Conservation (phyloP, 2,113 vertebrate genomes). For the Seriola dumerili region DNA sequence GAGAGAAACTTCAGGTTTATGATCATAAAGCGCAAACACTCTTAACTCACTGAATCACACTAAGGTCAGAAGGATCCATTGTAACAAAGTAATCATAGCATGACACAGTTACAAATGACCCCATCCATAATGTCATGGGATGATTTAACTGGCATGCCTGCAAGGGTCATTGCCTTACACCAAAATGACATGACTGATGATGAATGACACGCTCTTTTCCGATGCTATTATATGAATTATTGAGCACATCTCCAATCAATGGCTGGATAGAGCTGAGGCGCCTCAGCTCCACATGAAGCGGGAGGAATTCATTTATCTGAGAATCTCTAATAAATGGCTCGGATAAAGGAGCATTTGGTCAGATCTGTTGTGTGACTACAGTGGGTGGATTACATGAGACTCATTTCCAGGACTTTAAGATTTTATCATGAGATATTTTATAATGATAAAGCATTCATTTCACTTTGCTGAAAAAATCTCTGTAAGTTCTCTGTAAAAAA, state of each 20-base stretch:
- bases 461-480: neutral
- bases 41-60: slow-evolving; percentile 32
- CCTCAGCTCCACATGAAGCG: slow-evolving; percentile 45
- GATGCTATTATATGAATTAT: slow-evolving; percentile 73
- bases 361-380: neutral
- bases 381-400: slow-evolving; percentile 7
- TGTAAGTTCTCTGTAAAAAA: neutral
- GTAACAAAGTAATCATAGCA: slow-evolving; percentile 62
- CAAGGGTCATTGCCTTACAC: slow-evolving; percentile 62
- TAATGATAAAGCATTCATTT: neutral
- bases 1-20: neutral
- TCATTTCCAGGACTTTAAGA: neutral
- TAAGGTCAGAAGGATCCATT: slow-evolving; percentile 61
- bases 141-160: slow-evolving; percentile 61
- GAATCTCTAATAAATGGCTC: slow-evolving; percentile 36
- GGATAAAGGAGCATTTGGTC: neutral
- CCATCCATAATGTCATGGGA: slow-evolving; percentile 67
- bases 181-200: slow-evolving; percentile 62
- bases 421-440: neutral
- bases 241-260: slow-evolving; percentile 69
- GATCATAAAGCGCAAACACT: slow-evolving; percentile 23
- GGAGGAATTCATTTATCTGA: slow-evolving; percentile 53
- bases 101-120: slow-evolving; percentile 74
- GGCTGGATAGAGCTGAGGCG: slow-evolving; percentile 31
- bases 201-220: slow-evolving; percentile 50